Evolutionary conservation across 2,797 vertebrate species (phyloP).

Genomic region (Chiroxiphia lanceolata): DNA sequence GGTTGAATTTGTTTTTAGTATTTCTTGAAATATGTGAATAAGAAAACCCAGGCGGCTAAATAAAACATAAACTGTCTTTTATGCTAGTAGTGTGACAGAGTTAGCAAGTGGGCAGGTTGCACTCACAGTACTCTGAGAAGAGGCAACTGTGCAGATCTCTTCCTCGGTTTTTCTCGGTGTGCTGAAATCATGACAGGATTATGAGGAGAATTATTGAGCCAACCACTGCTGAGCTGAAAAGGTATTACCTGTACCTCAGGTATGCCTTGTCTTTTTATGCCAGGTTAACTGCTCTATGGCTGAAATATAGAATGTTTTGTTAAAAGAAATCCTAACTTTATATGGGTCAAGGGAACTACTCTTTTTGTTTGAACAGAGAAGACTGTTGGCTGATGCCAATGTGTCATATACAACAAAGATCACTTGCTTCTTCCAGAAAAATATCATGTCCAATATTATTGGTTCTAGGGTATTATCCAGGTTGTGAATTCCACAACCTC

Average conservation of each 20-base stretch:
- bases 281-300: not conserved
- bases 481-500: not conserved
- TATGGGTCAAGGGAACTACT: not conserved
- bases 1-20: not conserved
- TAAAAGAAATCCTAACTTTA: not conserved
- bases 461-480: not conserved
- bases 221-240: not conserved
- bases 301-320: not conserved
- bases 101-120: not conserved
- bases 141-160: not conserved
- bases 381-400: not conserved
- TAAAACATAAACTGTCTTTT: not conserved
- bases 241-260: not conserved
- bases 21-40: not conserved
- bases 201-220: not conserved
- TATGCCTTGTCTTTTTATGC: not conserved
- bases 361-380: not conserved
- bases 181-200: not conserved
- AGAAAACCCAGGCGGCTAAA: not conserved
- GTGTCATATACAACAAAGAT: not conserved
- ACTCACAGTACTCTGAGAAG: not conserved
- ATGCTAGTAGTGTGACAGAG: not conserved
- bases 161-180: rapidly evolving
- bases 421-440: not conserved
- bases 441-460: not conserved